Evolutionary conservation across 1,140 invertebrate genomes (phyloP), one percentile per base, ranked within the genome.

Genomic region (Chionoecetes opilio): DNA sequence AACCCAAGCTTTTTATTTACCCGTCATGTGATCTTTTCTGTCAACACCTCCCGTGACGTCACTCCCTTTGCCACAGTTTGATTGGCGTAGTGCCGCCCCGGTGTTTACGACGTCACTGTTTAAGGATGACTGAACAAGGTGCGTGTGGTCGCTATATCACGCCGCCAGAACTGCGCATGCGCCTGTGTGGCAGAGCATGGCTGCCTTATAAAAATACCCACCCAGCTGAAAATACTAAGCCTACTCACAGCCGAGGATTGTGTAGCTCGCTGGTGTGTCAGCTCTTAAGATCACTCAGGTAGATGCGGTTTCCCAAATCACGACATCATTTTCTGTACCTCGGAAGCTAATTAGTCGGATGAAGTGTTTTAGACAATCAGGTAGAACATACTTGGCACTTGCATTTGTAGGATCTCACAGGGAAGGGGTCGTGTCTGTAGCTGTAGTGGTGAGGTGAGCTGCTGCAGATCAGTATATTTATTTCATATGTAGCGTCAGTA

Each of bases 161-260:
- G 34, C 35, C 26, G 32, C 35, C 88, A 46, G n/a, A 53, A 26
- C 26, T 53, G 88, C 32, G 88, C 41, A 53, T 90, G 88, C 41
- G 88, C 53, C 29, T 90, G 38, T 46, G 88, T 37, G 86, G 86
- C 86, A 38, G 41, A 90, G 88, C 88, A 32, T 90, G 88, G 84
- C 84, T 75, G 63, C 63, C 63, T 75, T 75, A 26, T n/a, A 75
- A n/a, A n/a, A n/a, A n/a, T n/a, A n/a, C n/a, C n/a, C n/a, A n/a
- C 63, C n/a, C 63, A n/a, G 63, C 63, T 75, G 63, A n/a, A 75
- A n/a, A 75, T 75, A 75, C 63, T 75, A 75, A 75, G 63, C 63
- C 63, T 75, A 75, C 63, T 75, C 63, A 75, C 63, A 75, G 63
- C 63, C 63, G 63, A 75, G 63, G 63, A n/a, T 75, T 75, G 63